Percentiles rank a stretch among this genome's conserved stretches.
phyloP scores from a whole-genome alignment of 2,888 invertebrate species.

The Monoplex corrugatus region DNA sequence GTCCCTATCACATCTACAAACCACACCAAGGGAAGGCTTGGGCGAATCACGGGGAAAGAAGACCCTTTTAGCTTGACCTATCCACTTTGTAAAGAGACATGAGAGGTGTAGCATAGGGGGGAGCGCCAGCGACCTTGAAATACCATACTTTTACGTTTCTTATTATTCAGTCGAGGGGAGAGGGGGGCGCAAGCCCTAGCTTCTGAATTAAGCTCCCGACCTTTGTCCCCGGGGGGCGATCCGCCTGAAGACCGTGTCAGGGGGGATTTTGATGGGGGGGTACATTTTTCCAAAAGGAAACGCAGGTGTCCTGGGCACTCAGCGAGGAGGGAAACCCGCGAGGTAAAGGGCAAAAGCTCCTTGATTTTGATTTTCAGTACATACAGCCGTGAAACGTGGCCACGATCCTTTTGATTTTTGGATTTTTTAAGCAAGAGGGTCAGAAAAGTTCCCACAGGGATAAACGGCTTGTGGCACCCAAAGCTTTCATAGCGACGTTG shows the following conservation, averaged over 20 bases:
- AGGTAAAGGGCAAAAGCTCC: no score
- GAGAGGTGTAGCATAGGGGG: conserved; percentile 86
- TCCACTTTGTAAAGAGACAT: conserved; percentile 86
- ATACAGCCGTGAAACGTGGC: no score
- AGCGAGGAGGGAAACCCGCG: no score
- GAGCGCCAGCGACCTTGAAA: conserved; percentile 77
- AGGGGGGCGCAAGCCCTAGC: conserved; percentile 45
- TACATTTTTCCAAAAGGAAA: no score
- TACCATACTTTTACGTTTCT: conserved; percentile 55
- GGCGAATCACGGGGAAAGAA: conserved; percentile 86
- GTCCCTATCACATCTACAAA: conserved; percentile 86
- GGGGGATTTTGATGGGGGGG: conserved; percentile 87
- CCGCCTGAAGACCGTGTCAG: conserved; percentile 85
- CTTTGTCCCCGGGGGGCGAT: conserved; percentile 81
- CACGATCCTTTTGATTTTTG: no score
- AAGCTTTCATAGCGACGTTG: no score
- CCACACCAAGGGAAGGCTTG: conserved; percentile 86
- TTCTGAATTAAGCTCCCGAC: conserved; percentile 27
- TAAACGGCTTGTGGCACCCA: no score
- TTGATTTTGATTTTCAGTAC: no score
- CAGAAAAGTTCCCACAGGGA: no score
- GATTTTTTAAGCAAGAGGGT: no score
- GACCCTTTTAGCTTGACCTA: conserved; percentile 85
- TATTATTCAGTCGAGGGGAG: conserved; percentile 56
- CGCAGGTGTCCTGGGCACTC: no score